Evolutionary conservation across 2,888 invertebrate species (phyloP), one percentile per base, ranked within the genome.

Genomic region (Odiellus spinosus): DNA sequence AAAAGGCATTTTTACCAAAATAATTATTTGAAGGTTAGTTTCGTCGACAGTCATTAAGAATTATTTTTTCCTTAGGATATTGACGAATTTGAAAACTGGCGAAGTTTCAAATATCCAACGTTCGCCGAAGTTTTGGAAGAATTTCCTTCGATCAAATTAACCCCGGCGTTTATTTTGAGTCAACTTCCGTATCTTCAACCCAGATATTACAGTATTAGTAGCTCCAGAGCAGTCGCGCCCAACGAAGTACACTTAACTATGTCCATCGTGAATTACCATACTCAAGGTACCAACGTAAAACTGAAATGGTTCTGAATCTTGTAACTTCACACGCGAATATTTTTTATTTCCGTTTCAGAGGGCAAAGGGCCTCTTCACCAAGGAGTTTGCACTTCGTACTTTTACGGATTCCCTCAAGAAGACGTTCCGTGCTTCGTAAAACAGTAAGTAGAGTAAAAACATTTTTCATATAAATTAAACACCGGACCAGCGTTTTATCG

Each of bases 141-240:
- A 53, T 66, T 66, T 49, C 62, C 64, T 2, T 65, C 65, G 2
- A 51, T 66, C 10, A 52, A 56, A 11, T 51, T 64, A 5, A 58
- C 59, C 4, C 59, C 66, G 1, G 57, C 62, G 1, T 49, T 64
- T 38, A 47, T 66, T 17, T 49, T 66, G 21, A 60, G 61, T 2
- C 63, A 63, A 48, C 57, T 67, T 2, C 65, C 66, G 3, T 46
- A 63, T n/a, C 56, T 67, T 6, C 63, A 64, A 52, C 64, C 64
- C 11, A 58, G 67, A 8, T 65, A 59, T 54, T 67, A 67, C 58
- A 63, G 63, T 50, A 64, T 66, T 51, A 62, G 62, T 46, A 62
- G 61, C 11, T 63, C 64, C 0, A 59, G 59, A 3, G 51, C 51
- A 26, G 52, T 54, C 19, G 53, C 52, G 40, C 61, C 62, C 0